Conservation (phyloP, 2,797 vertebrate genomes). For the Knipowitschia caucasica region DNA sequence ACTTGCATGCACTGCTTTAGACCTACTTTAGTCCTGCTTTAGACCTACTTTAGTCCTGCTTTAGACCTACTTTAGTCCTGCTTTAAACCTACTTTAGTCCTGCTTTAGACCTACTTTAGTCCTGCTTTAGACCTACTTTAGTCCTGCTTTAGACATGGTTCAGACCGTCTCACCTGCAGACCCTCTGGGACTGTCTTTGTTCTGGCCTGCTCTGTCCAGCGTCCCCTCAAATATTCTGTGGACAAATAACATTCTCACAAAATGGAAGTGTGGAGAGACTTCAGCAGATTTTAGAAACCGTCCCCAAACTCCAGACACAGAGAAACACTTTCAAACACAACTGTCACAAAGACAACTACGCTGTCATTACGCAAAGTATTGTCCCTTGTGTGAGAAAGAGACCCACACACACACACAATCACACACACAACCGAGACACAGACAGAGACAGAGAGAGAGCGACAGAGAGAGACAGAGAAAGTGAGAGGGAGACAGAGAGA, state of each 20-base stretch:
- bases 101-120: background rate
- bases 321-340: no score
- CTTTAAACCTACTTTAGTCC: background rate
- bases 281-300: no score
- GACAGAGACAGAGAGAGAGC: no score
- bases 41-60: background rate
- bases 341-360: no score
- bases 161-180: conserved; percentile 45
- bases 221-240: conserved; percentile 46
- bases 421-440: no score
- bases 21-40: background rate
- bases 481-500: no score
- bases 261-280: no score
- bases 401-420: no score
- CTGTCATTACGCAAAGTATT: no score
- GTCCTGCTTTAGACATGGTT: background rate
- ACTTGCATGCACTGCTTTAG: background rate
- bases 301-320: no score
- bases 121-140: background rate
- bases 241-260: background rate
- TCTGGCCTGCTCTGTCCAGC: conserved; percentile 19
- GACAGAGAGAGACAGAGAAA: no score
- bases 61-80: background rate
- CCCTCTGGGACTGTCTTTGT: conserved; percentile 11
- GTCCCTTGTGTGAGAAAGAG: no score